phyloP scores from a whole-genome alignment of 1,140 invertebrate species.

The Lysiphlebus fabarum region DNA sequence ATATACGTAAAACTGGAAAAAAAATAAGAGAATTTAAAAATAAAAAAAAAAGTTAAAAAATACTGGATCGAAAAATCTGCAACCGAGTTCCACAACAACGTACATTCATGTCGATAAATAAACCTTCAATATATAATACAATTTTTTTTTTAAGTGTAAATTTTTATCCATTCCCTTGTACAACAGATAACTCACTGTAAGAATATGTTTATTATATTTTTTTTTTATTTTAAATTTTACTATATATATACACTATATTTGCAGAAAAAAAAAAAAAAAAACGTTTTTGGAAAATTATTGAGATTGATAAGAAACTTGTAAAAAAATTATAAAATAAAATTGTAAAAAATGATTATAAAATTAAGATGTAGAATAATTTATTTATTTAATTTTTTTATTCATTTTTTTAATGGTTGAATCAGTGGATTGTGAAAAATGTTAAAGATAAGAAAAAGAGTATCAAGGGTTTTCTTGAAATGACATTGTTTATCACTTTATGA shows the following conservation, averaged over 20 bases:
- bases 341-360: neutral
- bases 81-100: constrained; percentile 22
- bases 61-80: constrained; percentile 23
- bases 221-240: neutral
- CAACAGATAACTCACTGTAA: neutral
- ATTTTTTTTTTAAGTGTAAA: constrained; percentile 19
- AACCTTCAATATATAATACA: constrained; percentile 18
- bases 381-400: no score
- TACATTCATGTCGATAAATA: constrained; percentile 22
- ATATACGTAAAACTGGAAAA: constrained; percentile 3
- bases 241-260: no score
- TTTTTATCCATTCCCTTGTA: constrained; percentile 9
- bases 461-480: neutral
- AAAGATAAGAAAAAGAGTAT: constrained; percentile 6
- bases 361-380: neutral
- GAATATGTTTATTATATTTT: neutral
- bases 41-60: constrained; percentile 7
- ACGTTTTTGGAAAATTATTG: neutral
- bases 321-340: no score
- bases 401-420: no score
- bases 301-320: no score
- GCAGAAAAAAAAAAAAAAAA: neutral
- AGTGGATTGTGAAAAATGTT: constrained; percentile 2
- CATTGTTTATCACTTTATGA: constrained; percentile 18
- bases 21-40: neutral